Conservation (phyloP, 2,797 vertebrate species). For the Lophotriccus pileatus region DNA sequence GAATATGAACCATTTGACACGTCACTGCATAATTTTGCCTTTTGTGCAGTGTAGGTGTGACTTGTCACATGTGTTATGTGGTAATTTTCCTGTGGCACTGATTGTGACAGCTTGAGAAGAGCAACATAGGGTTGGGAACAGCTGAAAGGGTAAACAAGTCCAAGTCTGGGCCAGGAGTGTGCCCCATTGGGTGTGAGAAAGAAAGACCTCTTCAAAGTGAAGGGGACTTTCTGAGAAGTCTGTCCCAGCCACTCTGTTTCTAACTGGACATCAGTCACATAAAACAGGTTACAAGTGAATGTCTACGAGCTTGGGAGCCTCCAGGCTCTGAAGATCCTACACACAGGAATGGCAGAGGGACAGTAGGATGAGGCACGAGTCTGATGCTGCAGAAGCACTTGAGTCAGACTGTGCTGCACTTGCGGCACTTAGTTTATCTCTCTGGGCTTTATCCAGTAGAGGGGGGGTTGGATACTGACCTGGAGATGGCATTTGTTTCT, state of each 20-base stretch:
- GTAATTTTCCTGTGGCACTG: conserved; percentile 32
- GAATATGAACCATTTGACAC: conserved; percentile 21
- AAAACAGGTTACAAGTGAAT: neutral
- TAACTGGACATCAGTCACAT: neutral
- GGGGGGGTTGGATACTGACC: neutral
- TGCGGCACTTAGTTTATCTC: neutral
- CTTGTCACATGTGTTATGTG: neutral
- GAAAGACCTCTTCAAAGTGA: neutral
- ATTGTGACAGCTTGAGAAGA: conserved; percentile 12
- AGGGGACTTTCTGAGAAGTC: neutral
- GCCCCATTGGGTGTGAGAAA: neutral
- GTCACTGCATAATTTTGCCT: conserved; percentile 33
- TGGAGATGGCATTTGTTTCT: neutral
- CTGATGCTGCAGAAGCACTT: accelerated
- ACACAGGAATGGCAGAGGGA: neutral
- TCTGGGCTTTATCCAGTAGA: neutral
- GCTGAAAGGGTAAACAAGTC: conserved; percentile 1
- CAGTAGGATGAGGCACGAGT: neutral
- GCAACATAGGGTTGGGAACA: neutral
- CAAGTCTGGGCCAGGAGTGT: neutral
- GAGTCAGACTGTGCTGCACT: neutral
- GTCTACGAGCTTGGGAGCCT: neutral
- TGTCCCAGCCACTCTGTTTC: neutral
- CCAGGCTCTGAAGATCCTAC: neutral
- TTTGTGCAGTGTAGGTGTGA: conserved; percentile 36